phyloP scores from a whole-genome alignment of 2,888 invertebrate genomes.

The Drosophila maculinotata region DNA sequence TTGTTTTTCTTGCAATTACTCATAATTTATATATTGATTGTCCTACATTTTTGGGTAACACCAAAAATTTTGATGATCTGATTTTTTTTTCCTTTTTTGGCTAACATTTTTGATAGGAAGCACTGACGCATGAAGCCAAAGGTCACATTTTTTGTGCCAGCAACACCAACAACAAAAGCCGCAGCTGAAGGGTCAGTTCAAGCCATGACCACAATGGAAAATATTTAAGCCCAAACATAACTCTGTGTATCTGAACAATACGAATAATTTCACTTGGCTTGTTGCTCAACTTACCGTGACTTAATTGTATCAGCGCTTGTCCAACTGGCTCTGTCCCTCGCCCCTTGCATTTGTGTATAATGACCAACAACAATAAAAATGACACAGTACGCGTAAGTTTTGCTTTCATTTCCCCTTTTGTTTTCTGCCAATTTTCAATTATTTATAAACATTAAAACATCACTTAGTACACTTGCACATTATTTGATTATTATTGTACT shows the following conservation, averaged over 20 bases:
- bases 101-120: slow-evolving; percentile 24
- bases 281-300: slow-evolving; percentile 83
- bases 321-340: slow-evolving; percentile 58
- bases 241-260: slow-evolving; percentile 24
- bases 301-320: slow-evolving; percentile 83
- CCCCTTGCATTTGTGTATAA: slow-evolving; percentile 45
- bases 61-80: slow-evolving; percentile 12
- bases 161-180: slow-evolving; percentile 19
- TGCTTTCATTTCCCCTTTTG: slow-evolving; percentile 59
- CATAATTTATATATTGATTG: slow-evolving; percentile 73
- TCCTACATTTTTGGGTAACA: slow-evolving; percentile 60
- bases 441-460: not conserved
- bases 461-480: slow-evolving; percentile 15
- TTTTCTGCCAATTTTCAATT: slow-evolving; percentile 41
- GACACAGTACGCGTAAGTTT: slow-evolving; percentile 36
- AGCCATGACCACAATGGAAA: slow-evolving; percentile 47
- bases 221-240: slow-evolving; percentile 32
- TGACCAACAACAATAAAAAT: slow-evolving; percentile 54
- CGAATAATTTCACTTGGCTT: slow-evolving; percentile 63
- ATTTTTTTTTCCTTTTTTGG: slow-evolving; percentile 9
- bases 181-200: slow-evolving; percentile 43
- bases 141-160: slow-evolving; percentile 66
- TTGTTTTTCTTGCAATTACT: slow-evolving; percentile 69
- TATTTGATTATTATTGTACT: not conserved
- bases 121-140: slow-evolving; percentile 76